Base-by-base conservation (phyloP, 1,140 invertebrate genomes). In the Patella vulgata region DNA sequence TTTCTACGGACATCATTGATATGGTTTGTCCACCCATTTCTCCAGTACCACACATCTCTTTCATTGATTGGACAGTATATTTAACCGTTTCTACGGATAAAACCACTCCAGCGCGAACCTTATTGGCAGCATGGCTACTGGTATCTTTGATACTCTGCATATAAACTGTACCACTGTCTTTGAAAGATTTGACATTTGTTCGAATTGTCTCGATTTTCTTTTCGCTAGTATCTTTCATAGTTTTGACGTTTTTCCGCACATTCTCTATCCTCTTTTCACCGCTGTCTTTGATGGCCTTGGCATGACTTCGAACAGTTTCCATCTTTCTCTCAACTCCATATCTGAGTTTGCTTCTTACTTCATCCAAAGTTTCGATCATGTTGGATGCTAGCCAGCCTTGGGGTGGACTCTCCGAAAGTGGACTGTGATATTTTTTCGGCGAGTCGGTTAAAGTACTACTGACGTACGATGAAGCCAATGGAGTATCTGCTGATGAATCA, bases 31-130 rank as follows among this genome's bases (percentile, higher is more conserved):
- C 55, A 9, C 77, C 73, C 77, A 80, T 79, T 36, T 82, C 77
- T 17, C 81, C 78, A 1, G 78, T 79, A n/a, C 81, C 79, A 50
- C 81, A 82, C 14, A 82, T 73, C 50, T 82, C 81, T 40, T 76
- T 76, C 44, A 82, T 76, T 27, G 81, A 82, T 67, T 74, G 73
- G 2, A 79, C 71, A 23, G 74, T 68, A 56, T 60, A 79, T 53
- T 81, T 81, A n/a, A 81, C 71, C 40, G 73, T 76, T 55, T 81
- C 77, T 54, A 82, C 70, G 14, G 79, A 78, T 33, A 76, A 47
- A 0, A 70, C 76, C 6, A 82, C 71, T 8, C 78, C 77, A 27
- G 74, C 74, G 52, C 60, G 75, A 39, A 81, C 73, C 25, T 61
- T 62, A 27, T 61, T 71, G 11, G 73, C 77, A 2, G 80, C 77